Evolutionary conservation across 2,888 invertebrate genomes (phyloP).

Genomic region (Melanostoma scalare): DNA sequence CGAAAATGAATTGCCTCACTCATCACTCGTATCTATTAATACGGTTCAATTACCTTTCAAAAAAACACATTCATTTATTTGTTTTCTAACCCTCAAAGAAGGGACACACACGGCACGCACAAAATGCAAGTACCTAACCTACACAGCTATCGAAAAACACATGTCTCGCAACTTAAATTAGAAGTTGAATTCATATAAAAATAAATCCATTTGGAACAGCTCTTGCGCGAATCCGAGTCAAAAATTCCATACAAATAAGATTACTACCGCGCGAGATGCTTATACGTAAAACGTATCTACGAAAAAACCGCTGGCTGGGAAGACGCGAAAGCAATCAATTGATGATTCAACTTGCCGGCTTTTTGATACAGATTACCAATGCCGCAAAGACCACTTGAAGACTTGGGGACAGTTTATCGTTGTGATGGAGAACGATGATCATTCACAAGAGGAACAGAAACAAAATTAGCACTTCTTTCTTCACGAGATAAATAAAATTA

Average conservation of each 20-base stretch:
- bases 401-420: conserved; percentile 14
- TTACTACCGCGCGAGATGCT: not conserved
- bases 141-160: not conserved
- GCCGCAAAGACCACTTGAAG: conserved; percentile 3
- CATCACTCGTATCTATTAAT: conserved; percentile 60
- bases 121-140: not conserved
- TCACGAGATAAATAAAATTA: conserved; percentile 7
- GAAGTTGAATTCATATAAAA: conserved; percentile 1
- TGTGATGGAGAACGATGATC: not conserved
- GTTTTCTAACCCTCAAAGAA: conserved; percentile 20
- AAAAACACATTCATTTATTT: conserved; percentile 46
- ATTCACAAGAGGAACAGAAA: not conserved
- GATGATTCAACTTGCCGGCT: conserved; percentile 36
- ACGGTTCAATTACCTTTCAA: conserved; percentile 66
- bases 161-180: conserved; percentile 30
- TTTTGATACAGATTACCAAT: conserved; percentile 14
- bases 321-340: conserved; percentile 6
- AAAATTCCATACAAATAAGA: conserved; percentile 1
- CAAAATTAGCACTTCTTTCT: not conserved
- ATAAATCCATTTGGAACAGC: conserved; percentile 42
- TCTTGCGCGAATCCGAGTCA: conserved; percentile 13
- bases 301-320: not conserved
- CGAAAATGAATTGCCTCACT: conserved; percentile 64
- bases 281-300: not conserved
- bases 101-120: conserved; percentile 14